Evolutionary conservation across 2,113 vertebrate species (phyloP).

Genomic region (Halcyon malimbica): DNA sequence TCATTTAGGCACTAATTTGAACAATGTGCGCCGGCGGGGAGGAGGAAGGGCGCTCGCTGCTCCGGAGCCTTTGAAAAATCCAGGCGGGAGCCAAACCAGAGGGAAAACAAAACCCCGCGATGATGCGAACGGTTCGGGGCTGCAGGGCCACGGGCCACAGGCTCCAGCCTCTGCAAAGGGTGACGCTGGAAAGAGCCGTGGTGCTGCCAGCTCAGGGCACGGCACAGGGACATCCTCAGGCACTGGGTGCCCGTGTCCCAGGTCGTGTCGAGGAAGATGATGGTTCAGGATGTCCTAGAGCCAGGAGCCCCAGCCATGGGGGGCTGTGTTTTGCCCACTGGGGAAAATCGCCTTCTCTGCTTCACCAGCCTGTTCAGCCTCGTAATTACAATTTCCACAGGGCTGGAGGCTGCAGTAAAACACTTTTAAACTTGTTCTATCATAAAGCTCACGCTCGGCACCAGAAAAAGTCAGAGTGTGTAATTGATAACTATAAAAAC

Average conservation of each 20-base stretch:
- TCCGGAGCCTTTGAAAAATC: constrained; percentile 49
- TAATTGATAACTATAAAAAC: neutral
- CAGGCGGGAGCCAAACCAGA: neutral
- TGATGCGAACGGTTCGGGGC: fast-evolving
- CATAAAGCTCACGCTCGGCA: neutral
- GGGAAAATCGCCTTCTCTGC: neutral
- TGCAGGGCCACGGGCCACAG: neutral
- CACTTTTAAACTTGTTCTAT: neutral
- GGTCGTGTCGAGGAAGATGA: fast-evolving
- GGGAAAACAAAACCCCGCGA: neutral
- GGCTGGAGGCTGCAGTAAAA: neutral
- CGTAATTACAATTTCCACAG: neutral
- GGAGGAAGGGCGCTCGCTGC: constrained; percentile 14
- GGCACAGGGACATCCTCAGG: fast-evolving
- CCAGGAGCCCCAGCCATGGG: neutral
- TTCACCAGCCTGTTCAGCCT: neutral
- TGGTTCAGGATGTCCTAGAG: neutral
- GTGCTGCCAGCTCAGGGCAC: neutral
- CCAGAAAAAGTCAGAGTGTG: neutral
- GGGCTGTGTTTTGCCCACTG: neutral
- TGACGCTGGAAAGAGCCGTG: fast-evolving
- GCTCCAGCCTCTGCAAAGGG: neutral
- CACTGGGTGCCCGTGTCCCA: neutral
- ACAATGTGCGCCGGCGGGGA: constrained; percentile 60
- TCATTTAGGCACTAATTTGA: constrained; percentile 73